Evolutionary conservation across 2,888 invertebrate genomes (phyloP).

Genomic region (Ischnus inquisitorius): DNA sequence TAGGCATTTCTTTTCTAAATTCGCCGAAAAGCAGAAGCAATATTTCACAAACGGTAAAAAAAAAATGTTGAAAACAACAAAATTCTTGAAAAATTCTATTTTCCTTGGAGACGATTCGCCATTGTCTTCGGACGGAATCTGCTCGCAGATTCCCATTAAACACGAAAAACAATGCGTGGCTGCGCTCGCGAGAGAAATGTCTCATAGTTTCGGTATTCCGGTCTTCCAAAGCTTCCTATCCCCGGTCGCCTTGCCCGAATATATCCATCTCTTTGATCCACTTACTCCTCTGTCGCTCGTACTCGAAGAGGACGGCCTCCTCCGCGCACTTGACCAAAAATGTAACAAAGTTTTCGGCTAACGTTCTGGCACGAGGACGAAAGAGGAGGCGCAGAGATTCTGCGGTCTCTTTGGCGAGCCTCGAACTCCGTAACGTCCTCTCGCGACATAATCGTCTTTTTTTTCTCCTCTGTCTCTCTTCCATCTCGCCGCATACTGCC

Average conservation of each 20-base stretch:
- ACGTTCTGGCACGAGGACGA: slow-evolving; percentile 74
- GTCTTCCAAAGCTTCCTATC: slow-evolving; percentile 15
- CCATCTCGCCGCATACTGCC: slow-evolving; percentile 51
- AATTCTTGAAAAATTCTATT: no score
- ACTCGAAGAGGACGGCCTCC: slow-evolving; percentile 67
- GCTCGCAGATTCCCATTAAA: background rate
- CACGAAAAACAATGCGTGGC: background rate
- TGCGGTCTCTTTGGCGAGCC: slow-evolving; percentile 82
- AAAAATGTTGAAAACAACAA: no score
- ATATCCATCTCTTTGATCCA: slow-evolving; percentile 82
- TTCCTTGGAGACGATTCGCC: background rate
- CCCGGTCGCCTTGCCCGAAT: slow-evolving; percentile 37
- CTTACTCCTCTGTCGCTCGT: slow-evolving; percentile 72
- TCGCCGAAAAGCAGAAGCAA: no score
- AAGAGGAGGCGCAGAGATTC: slow-evolving; percentile 77
- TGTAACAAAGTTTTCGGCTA: slow-evolving; percentile 83
- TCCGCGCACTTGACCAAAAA: slow-evolving; percentile 83
- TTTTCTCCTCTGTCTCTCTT: no score
- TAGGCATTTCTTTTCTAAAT: no score
- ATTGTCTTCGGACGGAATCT: background rate
- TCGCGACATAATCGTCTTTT: slow-evolving; percentile 67
- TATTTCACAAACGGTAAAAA: no score
- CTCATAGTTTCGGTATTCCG: slow-evolving; percentile 24
- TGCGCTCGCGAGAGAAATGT: slow-evolving; percentile 20
- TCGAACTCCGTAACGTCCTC: slow-evolving; percentile 61